These are phyloP conservation scores for Lasioglossum vierecki DNA, from an alignment of 2,888 invertebrate genomes.

Conservation along the genomic window DNA sequence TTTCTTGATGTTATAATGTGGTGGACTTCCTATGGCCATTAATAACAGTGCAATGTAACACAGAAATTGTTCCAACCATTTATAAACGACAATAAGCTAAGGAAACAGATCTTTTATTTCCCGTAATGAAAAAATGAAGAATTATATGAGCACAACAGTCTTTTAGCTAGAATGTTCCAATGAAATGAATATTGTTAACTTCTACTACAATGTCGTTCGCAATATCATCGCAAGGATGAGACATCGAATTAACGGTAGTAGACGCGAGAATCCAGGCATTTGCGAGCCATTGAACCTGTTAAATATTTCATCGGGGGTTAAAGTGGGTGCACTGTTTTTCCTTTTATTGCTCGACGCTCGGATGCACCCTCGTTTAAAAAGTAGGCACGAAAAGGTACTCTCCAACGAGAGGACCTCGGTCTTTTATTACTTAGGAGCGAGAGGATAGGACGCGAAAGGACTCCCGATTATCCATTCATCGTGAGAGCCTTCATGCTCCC, in stretches of 20 bases:
- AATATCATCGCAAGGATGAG: neutral
- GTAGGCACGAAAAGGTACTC: conserved; percentile 64
- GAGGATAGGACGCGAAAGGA: conserved; percentile 56
- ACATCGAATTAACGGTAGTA: neutral
- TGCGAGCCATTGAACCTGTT: conserved; percentile 35
- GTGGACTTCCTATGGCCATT: too few relatives aligned
- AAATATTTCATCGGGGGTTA: conserved; percentile 55
- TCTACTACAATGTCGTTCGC: neutral
- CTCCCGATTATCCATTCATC: conserved; percentile 69
- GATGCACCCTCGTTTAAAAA: conserved; percentile 64
- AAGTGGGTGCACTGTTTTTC: conserved; percentile 10
- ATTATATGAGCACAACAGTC: too few relatives aligned
- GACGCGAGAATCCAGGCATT: conserved; percentile 12
- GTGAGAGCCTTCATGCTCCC: conserved; percentile 67
- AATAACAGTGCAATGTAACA: too few relatives aligned
- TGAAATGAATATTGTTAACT: too few relatives aligned
- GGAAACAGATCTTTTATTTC: too few relatives aligned
- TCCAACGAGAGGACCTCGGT: conserved; percentile 40
- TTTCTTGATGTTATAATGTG: too few relatives aligned
- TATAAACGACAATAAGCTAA: too few relatives aligned
- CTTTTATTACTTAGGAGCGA: conserved; percentile 58
- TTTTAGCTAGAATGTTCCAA: too few relatives aligned
- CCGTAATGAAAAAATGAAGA: too few relatives aligned
- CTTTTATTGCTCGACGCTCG: conserved; percentile 6
- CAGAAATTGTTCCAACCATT: too few relatives aligned